A percentile compares a stretch with the other conserved stretches of the same genome.
These are phyloP conservation scores for Virgularia gustaviana DNA, from an alignment of 92 coral and sea anemone genomes.

Conservation along the genomic window DNA sequence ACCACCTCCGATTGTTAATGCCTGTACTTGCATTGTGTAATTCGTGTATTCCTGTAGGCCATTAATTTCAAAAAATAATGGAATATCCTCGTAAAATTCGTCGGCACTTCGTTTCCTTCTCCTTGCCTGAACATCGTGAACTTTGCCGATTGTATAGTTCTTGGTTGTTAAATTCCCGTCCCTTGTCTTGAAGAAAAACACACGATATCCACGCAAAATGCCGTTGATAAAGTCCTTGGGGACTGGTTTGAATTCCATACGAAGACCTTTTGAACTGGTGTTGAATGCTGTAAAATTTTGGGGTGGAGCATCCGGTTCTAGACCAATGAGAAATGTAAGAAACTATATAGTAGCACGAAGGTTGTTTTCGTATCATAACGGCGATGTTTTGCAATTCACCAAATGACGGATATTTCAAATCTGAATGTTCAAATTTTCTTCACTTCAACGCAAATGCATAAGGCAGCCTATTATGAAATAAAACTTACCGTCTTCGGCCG, in stretches of 20 bases:
- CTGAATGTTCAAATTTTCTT: no score
- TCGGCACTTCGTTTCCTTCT: conserved; percentile 12
- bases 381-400: no score
- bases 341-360: no score
- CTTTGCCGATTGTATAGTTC: conserved; percentile 14
- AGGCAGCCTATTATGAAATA: background rate
- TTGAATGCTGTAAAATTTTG: conserved; percentile 4
- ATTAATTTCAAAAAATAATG: conserved; percentile 7
- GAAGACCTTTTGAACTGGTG: conserved; percentile 18
- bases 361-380: no score
- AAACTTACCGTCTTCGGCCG: conserved; percentile 23
- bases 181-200: conserved; percentile 26
- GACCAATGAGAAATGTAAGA: no score
- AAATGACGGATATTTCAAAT: no score
- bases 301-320: conserved; percentile 26
- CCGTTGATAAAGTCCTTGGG: conserved; percentile 12
- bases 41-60: conserved; percentile 19
- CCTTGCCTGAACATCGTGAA: background rate
- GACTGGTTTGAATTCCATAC: conserved; percentile 22
- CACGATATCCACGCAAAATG: conserved; percentile 32
- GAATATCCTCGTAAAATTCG: conserved; percentile 11
- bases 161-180: conserved; percentile 5
- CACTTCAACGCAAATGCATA: background rate
- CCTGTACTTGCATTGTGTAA: conserved; percentile 23
- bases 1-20: conserved; percentile 1